Evolutionary conservation across 2,888 invertebrate genomes (phyloP), one percentile per base, ranked within the genome.

Genomic region (Coelopa pilipes): DNA sequence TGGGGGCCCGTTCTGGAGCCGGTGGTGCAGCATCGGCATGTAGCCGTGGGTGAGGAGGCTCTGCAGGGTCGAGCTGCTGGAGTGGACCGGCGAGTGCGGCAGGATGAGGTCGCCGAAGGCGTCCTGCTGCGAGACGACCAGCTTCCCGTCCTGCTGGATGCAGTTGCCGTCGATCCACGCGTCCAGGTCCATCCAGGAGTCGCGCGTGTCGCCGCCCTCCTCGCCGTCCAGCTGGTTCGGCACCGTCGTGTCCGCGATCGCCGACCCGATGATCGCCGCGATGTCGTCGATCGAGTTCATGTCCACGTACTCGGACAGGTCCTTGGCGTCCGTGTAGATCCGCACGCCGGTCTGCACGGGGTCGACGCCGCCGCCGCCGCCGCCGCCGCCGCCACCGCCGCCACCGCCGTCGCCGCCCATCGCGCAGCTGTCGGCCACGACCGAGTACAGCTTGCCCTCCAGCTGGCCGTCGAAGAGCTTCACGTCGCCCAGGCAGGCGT

Each of bases 171-270:
- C 93, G 79, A 96, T 94, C 94, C 94, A 95, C 74, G 94, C 93
- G 78, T 96, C 96, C 70, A 96, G 89, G 84, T 96, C 95, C 90
- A 95, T 94, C 96, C 96, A 96, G 79, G 93, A 93, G 80, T 95
- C 95, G 75, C 94, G 89, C 0, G 94, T 94, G 69, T 92, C 92
- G 83, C 90, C 89, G 0, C 92, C 92, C 70, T 93, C 93, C 78
- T 94, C 94, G 78, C 91, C 91, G n/a, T 91, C 90, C 76, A 90
- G 89, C 74, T 90, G 90, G 79, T 90, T 91, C n/a, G 93, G 93
- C 53, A 94, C 94, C 0, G 96, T 96, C 12, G 95, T 95, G 82
- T 95, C 96, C 1, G 95, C 96, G 80, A 96, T 95, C 73, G 96
- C 95, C 2, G 94, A 95, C 1, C 96, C 95, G 77, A 96, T 95